Evolutionary conservation across 2,797 vertebrate genomes (phyloP).

Genomic region (Dryobates pubescens): DNA sequence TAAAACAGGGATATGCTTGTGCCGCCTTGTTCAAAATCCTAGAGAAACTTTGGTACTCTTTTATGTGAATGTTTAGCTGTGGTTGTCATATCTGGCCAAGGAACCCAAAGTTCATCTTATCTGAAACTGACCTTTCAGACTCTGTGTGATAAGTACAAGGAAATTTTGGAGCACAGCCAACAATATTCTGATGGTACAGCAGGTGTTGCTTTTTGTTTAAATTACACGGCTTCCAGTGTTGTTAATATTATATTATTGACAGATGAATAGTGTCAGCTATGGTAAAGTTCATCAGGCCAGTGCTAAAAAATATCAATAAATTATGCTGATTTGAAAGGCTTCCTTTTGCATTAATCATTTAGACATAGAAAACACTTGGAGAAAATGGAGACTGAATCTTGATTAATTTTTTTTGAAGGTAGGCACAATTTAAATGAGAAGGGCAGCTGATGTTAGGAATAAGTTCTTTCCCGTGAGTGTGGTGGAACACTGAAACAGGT

Average conservation of each 20-base stretch:
- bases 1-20: not conserved
- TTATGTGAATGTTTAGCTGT: not conserved
- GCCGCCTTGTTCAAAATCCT: not conserved
- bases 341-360: not conserved
- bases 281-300: not conserved
- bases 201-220: slow-evolving; percentile 7
- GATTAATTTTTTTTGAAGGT: not conserved
- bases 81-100: not conserved
- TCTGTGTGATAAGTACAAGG: fast-evolving
- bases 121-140: not conserved
- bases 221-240: not conserved
- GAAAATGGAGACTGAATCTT: not conserved
- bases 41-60: not conserved
- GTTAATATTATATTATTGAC: slow-evolving; percentile 7
- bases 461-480: too few species aligned
- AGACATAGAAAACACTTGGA: not conserved
- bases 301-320: not conserved
- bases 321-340: not conserved
- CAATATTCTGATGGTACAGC: not conserved
- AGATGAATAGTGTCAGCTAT: slow-evolving; percentile 29
- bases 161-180: not conserved
- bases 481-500: too few species aligned
- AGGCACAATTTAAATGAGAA: not conserved
- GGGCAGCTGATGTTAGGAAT: too few species aligned
- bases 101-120: not conserved